Base-by-base conservation (phyloP, 1,140 invertebrate genomes). In the Octopus bimaculoides region DNA sequence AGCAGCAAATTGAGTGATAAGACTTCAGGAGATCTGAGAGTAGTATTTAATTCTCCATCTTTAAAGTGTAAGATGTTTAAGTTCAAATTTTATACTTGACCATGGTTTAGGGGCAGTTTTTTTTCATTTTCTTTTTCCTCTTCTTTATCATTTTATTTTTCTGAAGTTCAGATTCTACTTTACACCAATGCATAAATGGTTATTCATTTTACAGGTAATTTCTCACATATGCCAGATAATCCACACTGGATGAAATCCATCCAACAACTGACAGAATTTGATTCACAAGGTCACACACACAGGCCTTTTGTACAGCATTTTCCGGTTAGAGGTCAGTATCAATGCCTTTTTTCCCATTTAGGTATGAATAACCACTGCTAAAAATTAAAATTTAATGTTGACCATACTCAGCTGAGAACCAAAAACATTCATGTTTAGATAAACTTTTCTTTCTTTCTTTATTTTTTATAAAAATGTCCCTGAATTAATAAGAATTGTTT, bases 161-260 rank as follows among this genome's bases (percentile, higher is more conserved):
- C 66, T 61, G 26, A 41, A 41, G 26, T 41, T 41, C 1, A 41
- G 3, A 41, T 41, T 41, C 26, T 41, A 41, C 26, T 3, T 41
- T 41, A 2, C 26, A 41, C 26, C 26, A 41, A 41, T 41, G 3
- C 26, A 41, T 41, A 41, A 41, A 41, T 41, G 3, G 26, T 41
- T 41, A 41, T 61, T 61, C 1, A 12, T 9, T 6, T 14, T 55
- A 8, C 56, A 77, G 54, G 54, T 77, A 52, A 54, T 17, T 77
- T 55, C 53, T 55, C 77, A 53, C 54, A 26, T 77, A 77, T 56
- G 77, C 56, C 56, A 61, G 77, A 75, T 53, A 75, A 75, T 75
- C 91, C 91, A 74, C 90, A 92, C 81, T 92, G 91, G 91, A 87
- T 92, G 83, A 90, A 90, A 79, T 90, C 91, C 76, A 86, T 92